These are phyloP conservation scores for Gallinago nigripennis DNA, from an alignment of 2,797 vertebrate species.

Conservation along the genomic window DNA sequence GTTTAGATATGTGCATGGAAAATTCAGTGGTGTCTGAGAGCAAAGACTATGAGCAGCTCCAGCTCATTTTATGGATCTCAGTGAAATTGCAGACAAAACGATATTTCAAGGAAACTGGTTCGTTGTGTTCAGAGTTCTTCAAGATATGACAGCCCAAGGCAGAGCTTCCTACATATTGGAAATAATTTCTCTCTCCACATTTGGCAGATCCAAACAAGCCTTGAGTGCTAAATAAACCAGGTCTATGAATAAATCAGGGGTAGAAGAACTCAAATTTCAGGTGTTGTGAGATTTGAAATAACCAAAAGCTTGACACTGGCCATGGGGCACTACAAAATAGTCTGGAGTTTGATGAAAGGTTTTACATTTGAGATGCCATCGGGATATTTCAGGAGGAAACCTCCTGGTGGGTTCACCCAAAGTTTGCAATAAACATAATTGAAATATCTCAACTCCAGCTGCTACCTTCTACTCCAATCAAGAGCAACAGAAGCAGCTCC, in stretches of 20 bases:
- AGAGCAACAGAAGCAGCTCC: conserved; percentile 5
- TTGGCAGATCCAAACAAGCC: conserved; percentile 42
- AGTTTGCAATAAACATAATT: conserved; percentile 45
- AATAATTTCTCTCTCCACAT: conserved; percentile 23
- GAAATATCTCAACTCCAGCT: conserved; percentile 50
- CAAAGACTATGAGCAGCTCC: neutral
- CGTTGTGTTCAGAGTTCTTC: neutral
- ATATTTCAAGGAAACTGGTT: conserved; percentile 36
- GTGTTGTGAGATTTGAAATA: conserved; percentile 1
- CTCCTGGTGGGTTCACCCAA: conserved; percentile 50
- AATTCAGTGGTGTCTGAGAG: neutral
- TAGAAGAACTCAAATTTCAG: neutral
- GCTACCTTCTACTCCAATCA: conserved; percentile 17
- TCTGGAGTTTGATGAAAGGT: neutral
- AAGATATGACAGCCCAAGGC: conserved; percentile 51
- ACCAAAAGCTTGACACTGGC: neutral
- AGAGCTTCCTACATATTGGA: conserved; percentile 22
- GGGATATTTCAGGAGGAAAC: conserved; percentile 28
- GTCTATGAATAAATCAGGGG: conserved; percentile 57
- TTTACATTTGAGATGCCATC: conserved; percentile 2
- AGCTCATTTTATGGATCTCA: conserved; percentile 1
- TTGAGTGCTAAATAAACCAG: conserved; percentile 51
- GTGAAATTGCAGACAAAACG: conserved; percentile 35
- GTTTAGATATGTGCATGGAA: neutral
- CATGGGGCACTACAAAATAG: conserved; percentile 1